Evolutionary conservation across 2,888 invertebrate genomes (phyloP).

Genomic region (Vanessa cardui): DNA sequence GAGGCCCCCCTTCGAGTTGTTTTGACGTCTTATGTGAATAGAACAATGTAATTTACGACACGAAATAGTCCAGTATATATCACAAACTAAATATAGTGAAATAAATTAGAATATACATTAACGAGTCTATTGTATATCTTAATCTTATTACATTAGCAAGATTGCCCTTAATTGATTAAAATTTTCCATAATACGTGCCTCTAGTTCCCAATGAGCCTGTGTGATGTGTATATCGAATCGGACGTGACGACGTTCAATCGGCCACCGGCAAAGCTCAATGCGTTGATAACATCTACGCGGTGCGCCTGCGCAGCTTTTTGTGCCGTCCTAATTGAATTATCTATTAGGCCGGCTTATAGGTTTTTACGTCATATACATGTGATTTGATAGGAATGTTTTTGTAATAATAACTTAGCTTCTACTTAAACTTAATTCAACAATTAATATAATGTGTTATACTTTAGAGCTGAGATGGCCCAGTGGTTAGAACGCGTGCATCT

Average conservation of each 20-base stretch:
- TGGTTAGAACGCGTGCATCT: too few relatives aligned
- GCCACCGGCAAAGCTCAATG: slow-evolving; percentile 38
- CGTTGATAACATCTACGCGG: slow-evolving; percentile 33
- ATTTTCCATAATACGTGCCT: slow-evolving; percentile 11
- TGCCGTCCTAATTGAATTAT: slow-evolving; percentile 43
- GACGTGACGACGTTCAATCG: slow-evolving; percentile 34
- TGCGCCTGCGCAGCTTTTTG: slow-evolving; percentile 41
- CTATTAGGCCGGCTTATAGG: slow-evolving; percentile 36
- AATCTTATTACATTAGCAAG: background rate
- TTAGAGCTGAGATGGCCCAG: too few relatives aligned
- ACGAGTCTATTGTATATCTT: background rate
- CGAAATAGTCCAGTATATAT: too few relatives aligned
- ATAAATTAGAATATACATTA: background rate
- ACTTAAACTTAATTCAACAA: too few relatives aligned
- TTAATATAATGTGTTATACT: too few relatives aligned
- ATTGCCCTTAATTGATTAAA: slow-evolving; percentile 6
- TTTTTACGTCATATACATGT: slow-evolving; percentile 27
- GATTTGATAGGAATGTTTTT: too few relatives aligned
- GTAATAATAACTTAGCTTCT: too few relatives aligned
- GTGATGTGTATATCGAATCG: slow-evolving; percentile 29
- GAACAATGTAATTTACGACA: too few relatives aligned
- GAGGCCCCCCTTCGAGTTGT: too few relatives aligned
- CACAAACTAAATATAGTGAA: too few relatives aligned
- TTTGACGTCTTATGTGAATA: too few relatives aligned
- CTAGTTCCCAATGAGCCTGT: slow-evolving; percentile 25